Percentiles rank a stretch among this genome's conserved stretches.
Evolutionary conservation across 2,113 vertebrate species (phyloP).

Genomic region (Morone saxatilis): DNA sequence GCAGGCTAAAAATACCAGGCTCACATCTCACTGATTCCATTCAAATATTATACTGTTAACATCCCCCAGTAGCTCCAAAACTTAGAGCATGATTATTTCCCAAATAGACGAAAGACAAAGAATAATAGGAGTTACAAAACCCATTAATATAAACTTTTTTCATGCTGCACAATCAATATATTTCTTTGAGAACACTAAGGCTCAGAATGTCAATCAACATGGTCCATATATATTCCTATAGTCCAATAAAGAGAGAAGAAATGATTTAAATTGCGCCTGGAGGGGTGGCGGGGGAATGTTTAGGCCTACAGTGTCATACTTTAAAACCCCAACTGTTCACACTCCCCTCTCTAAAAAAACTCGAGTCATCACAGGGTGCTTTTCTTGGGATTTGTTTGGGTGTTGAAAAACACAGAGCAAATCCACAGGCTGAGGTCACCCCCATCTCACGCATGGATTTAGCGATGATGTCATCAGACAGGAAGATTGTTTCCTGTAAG

Average conservation of each 20-base stretch:
- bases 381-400: slow-evolving; percentile 72
- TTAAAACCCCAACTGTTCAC: slow-evolving; percentile 49
- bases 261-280: neutral
- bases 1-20: neutral
- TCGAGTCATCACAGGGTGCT: slow-evolving; percentile 56
- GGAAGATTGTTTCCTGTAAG: slow-evolving; percentile 81
- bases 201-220: neutral
- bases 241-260: too few relatives aligned
- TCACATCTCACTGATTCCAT: too few relatives aligned
- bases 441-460: slow-evolving; percentile 69
- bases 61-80: neutral
- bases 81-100: too few relatives aligned
- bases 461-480: slow-evolving; percentile 78
- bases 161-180: neutral
- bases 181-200: neutral
- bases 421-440: slow-evolving; percentile 75
- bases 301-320: too few relatives aligned
- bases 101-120: neutral
- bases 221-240: neutral
- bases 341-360: slow-evolving; percentile 48
- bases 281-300: neutral
- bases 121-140: neutral
- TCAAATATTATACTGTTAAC: neutral
- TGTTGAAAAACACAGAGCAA: slow-evolving; percentile 68
- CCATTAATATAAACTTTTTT: neutral